These are phyloP conservation scores for Syrrhaptes paradoxus DNA, from an alignment of 2,113 vertebrate species.

Conservation along the genomic window DNA sequence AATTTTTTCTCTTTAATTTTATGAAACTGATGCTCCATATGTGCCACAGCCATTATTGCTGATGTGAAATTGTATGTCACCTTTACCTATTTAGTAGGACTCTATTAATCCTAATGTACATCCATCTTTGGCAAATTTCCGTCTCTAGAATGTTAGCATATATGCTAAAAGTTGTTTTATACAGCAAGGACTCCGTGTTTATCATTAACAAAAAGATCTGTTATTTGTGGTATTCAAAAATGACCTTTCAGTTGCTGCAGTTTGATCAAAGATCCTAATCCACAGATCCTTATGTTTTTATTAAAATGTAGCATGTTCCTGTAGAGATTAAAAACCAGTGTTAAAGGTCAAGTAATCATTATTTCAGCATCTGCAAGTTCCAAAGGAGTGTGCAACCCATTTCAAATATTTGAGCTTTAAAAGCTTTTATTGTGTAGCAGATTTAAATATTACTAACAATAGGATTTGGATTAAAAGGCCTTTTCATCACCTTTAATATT, in stretches of 20 bases:
- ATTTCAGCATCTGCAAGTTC: background rate
- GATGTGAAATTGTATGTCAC: background rate
- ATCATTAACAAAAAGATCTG: background rate
- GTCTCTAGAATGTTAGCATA: background rate
- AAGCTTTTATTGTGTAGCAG: background rate
- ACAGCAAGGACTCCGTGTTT: background rate
- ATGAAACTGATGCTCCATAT: accelerated
- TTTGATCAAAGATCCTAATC: background rate
- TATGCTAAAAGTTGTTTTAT: background rate
- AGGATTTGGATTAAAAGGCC: background rate
- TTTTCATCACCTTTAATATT: background rate
- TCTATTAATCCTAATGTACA: background rate
- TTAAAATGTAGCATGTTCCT: background rate
- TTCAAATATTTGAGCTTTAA: background rate
- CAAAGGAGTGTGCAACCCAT: background rate
- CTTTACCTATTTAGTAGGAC: background rate
- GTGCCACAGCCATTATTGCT: background rate
- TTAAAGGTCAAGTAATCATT: background rate
- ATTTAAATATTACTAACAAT: background rate
- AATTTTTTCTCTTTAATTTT: background rate
- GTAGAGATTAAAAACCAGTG: background rate
- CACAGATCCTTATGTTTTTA: background rate
- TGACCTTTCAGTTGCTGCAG: background rate
- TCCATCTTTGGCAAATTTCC: background rate
- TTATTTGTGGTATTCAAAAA: background rate